A percentile compares a stretch with the other conserved stretches of the same genome.
These are phyloP conservation scores for Tyrophagus putrescentiae DNA, from an alignment of 1,140 invertebrate species.

Conservation along the genomic window DNA sequence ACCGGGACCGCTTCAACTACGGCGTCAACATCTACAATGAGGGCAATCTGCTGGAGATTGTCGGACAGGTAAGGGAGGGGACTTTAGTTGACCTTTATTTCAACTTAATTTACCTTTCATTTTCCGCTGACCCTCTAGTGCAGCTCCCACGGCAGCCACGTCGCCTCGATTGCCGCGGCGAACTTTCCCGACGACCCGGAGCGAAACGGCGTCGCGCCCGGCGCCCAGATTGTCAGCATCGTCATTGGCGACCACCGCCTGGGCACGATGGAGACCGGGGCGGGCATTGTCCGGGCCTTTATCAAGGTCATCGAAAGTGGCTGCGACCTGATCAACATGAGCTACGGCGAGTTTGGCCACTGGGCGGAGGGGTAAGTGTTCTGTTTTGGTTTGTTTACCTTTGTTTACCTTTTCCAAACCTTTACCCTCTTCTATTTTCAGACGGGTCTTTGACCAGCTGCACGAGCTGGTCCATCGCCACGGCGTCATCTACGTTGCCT, in stretches of 20 bases:
- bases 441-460: slow-evolving; percentile 65
- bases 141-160: slow-evolving; percentile 79
- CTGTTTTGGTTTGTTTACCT: slow-evolving; percentile 16
- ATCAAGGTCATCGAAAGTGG: slow-evolving; percentile 39
- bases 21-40: slow-evolving; percentile 83
- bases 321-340: slow-evolving; percentile 87
- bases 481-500: slow-evolving; percentile 75
- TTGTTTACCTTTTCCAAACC: too few relatives aligned
- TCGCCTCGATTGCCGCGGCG: slow-evolving; percentile 82
- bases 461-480: slow-evolving; percentile 81
- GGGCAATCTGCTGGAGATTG: slow-evolving; percentile 80
- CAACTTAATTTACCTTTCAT: slow-evolving; percentile 2
- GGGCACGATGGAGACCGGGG: slow-evolving; percentile 88
- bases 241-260: slow-evolving; percentile 77
- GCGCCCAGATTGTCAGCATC: slow-evolving; percentile 84
- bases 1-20: slow-evolving; percentile 63
- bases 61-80: slow-evolving; percentile 38
- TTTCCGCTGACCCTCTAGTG: neutral
- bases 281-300: slow-evolving; percentile 50
- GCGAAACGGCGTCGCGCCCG: slow-evolving; percentile 84
- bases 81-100: slow-evolving; percentile 63
- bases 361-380: slow-evolving; percentile 68
- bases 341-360: slow-evolving; percentile 85
- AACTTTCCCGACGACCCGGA: slow-evolving; percentile 78
- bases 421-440: slow-evolving; percentile 32